Conservation (phyloP, 2,113 vertebrate genomes). For the Electrona antarctica region DNA sequence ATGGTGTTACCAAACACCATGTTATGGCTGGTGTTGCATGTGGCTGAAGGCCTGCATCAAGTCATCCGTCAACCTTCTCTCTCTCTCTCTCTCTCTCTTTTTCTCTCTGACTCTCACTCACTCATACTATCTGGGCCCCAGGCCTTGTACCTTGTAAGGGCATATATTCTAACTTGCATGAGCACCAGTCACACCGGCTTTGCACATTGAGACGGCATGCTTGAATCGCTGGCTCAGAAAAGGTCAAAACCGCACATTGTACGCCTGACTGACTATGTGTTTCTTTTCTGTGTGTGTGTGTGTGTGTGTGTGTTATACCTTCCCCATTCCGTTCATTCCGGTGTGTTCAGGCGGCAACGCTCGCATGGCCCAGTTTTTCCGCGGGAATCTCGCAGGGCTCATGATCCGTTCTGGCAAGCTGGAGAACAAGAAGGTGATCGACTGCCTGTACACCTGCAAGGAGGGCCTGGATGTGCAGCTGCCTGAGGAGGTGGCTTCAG, state of each 20-base stretch:
- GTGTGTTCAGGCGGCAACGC: conserved; percentile 82
- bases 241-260: conserved; percentile 22
- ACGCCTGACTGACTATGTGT: conserved; percentile 7
- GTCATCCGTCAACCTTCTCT: conserved; percentile 53
- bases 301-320: conserved; percentile 20
- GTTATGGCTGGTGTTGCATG: conserved; percentile 79
- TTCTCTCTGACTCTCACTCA: background rate
- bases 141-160: conserved; percentile 49
- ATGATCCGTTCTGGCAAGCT: conserved; percentile 93
- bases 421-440: conserved; percentile 96
- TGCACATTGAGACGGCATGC: conserved; percentile 63
- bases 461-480: conserved; percentile 92
- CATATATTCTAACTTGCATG: conserved; percentile 90
- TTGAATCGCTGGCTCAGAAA: conserved; percentile 36
- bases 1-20: background rate
- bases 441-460: conserved; percentile 97
- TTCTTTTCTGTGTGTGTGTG: background rate
- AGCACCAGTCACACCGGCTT: conserved; percentile 53
- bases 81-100: background rate
- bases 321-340: conserved; percentile 6
- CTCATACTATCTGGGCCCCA: conserved; percentile 28
- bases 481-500: conserved; percentile 82
- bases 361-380: conserved; percentile 94
- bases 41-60: conserved; percentile 58
- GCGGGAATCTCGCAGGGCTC: conserved; percentile 90